Evolutionary conservation across 2,888 invertebrate genomes (phyloP).

Genomic region (Bembecia ichneumoniformis): DNA sequence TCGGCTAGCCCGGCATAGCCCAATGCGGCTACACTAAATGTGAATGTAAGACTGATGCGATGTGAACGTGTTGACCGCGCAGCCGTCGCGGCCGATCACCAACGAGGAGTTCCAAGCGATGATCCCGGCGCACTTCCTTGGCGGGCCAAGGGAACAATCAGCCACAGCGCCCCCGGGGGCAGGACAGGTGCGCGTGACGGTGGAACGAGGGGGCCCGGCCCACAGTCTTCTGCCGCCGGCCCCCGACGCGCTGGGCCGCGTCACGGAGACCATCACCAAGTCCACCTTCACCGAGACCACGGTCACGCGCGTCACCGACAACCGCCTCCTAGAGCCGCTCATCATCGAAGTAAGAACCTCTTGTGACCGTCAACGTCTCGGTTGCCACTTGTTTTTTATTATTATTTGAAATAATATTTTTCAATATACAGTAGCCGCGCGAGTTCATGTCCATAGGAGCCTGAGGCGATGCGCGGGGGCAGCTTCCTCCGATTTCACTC

Average conservation of each 20-base stretch:
- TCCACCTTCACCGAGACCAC: constrained; percentile 96
- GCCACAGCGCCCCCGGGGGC: constrained; percentile 37
- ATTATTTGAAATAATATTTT: background rate
- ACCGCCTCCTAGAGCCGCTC: constrained; percentile 87
- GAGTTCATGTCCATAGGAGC: too few species aligned
- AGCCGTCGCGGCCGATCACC: constrained; percentile 87
- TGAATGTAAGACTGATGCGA: constrained; percentile 21
- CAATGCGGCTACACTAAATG: too few species aligned
- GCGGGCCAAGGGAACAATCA: constrained; percentile 45
- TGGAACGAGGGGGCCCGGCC: constrained; percentile 77
- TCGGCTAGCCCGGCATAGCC: too few species aligned
- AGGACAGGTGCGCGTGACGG: constrained; percentile 84
- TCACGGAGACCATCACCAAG: constrained; percentile 96
- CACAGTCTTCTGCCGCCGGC: constrained; percentile 84
- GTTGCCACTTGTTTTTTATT: background rate
- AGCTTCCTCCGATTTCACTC: too few species aligned
- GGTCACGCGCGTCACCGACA: constrained; percentile 94
- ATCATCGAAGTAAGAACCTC: constrained; percentile 84
- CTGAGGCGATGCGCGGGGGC: too few species aligned
- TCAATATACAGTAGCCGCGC: background rate
- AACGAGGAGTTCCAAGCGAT: constrained; percentile 96
- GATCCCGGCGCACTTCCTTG: constrained; percentile 92
- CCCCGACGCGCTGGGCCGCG: constrained; percentile 86
- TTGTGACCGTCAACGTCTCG: constrained; percentile 3
- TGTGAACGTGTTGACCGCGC: constrained; percentile 70